Percentiles rank a stretch among this genome's conserved stretches.
phyloP scores from a whole-genome alignment of 2,888 invertebrate species.

The Acronicta aceris region DNA sequence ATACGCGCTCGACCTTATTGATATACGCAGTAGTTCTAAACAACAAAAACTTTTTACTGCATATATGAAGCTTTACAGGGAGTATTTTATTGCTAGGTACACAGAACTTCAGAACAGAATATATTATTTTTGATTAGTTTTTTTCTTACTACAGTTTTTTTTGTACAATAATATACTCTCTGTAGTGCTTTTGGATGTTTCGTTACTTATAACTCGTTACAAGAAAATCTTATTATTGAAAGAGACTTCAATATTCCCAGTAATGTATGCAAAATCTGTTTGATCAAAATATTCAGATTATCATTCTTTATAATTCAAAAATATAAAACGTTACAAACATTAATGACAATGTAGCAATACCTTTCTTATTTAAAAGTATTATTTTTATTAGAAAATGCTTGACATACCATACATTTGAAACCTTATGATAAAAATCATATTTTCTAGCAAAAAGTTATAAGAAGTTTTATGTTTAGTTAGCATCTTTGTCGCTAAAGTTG shows the following conservation, averaged over 20 bases:
- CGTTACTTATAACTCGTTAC: conserved; percentile 24
- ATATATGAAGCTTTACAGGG: conserved; percentile 19
- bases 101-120: no score
- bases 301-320: conserved; percentile 2
- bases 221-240: conserved; percentile 14
- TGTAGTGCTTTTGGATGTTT: conserved; percentile 17
- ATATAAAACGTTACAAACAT: conserved; percentile 8
- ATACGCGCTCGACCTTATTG: conserved; percentile 7
- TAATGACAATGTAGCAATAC: background rate
- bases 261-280: background rate
- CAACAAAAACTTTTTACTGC: conserved; percentile 16
- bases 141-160: no score
- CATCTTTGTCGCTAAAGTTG: conserved; percentile 10
- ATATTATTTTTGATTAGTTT: no score
- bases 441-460: conserved; percentile 44
- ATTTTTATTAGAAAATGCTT: conserved; percentile 6
- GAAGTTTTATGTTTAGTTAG: conserved; percentile 10
- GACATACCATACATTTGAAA: conserved; percentile 1
- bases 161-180: conserved; percentile 13
- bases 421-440: conserved; percentile 4
- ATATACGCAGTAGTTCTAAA: conserved; percentile 18
- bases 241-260: background rate
- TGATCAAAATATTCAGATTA: background rate
- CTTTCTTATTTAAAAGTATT: background rate
- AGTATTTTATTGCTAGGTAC: conserved; percentile 5